Conservation (phyloP, 1,140 invertebrate species). For the Lordiphosa clarofinis region DNA sequence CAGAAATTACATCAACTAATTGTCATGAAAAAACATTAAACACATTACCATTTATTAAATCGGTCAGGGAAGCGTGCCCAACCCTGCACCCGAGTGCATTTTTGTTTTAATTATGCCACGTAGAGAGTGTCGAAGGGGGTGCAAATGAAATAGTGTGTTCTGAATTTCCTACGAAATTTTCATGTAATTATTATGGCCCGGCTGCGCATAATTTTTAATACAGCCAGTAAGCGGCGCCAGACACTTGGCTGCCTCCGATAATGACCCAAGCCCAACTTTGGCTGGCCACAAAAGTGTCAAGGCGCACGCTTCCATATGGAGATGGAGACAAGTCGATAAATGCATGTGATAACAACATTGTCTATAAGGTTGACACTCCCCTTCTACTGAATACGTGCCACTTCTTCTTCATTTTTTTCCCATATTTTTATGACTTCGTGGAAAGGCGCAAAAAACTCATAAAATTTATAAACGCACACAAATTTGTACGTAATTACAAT, state of each 20-base stretch:
- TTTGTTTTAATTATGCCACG: conserved; percentile 68
- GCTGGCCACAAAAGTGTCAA: conserved; percentile 25
- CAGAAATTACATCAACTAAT: conserved; percentile 73
- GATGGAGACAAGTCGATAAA: conserved; percentile 14
- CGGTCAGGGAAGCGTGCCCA: conserved; percentile 61
- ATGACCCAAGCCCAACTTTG: conserved; percentile 29
- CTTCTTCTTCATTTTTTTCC: conserved; percentile 27
- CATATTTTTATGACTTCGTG: conserved; percentile 74
- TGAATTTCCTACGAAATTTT: conserved; percentile 70
- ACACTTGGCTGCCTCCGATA: conserved; percentile 38
- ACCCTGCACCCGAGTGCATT: conserved; percentile 29
- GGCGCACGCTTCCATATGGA: conserved; percentile 19
- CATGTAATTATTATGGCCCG: conserved; percentile 55
- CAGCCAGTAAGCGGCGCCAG: conserved; percentile 36
- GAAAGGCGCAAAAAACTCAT: conserved; percentile 43
- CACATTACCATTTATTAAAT: conserved; percentile 70
- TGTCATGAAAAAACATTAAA: conserved; percentile 66
- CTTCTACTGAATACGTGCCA: conserved; percentile 34
- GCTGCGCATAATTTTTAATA: conserved; percentile 48
- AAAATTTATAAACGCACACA: conserved; percentile 57
- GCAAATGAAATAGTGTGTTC: conserved; percentile 27
- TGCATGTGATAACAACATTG: conserved; percentile 44
- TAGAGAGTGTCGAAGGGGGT: conserved; percentile 38
- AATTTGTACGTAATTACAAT: conserved; percentile 74
- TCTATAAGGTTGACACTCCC: conserved; percentile 36